Conservation (phyloP, 2,888 invertebrate genomes). For the Thymelicus sylvestris region DNA sequence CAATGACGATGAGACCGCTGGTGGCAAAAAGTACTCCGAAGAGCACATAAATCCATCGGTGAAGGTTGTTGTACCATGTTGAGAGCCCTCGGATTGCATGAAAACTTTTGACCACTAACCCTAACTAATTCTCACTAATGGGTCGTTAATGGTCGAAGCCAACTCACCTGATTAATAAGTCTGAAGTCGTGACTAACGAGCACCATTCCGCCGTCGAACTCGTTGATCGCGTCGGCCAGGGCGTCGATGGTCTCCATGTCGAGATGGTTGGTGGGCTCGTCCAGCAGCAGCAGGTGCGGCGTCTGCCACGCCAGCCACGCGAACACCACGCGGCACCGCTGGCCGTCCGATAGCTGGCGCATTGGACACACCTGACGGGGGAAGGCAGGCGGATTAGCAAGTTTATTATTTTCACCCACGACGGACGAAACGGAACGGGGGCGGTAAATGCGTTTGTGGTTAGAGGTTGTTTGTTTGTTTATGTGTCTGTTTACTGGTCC, state of each 20-base stretch:
- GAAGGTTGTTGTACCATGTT: too few relatives aligned
- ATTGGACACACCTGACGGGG: conserved; percentile 92
- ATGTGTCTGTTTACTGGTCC: too few relatives aligned
- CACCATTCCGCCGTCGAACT: conserved; percentile 99
- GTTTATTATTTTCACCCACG: too few relatives aligned
- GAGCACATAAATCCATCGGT: too few relatives aligned
- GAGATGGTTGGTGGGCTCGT: conserved; percentile 96
- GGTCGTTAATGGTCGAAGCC: neutral
- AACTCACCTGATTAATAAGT: conserved; percentile 96
- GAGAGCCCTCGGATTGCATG: too few relatives aligned
- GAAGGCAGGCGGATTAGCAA: neutral
- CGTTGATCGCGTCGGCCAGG: conserved; percentile 98
- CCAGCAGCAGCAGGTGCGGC: conserved; percentile 95
- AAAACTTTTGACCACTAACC: too few relatives aligned
- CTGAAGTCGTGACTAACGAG: conserved; percentile 99
- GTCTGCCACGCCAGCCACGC: conserved; percentile 99
- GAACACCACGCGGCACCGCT: conserved; percentile 98
- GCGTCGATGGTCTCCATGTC: conserved; percentile 99
- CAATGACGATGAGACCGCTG: too few relatives aligned
- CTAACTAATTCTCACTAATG: too few relatives aligned
- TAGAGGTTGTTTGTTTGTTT: too few relatives aligned
- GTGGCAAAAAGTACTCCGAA: too few relatives aligned
- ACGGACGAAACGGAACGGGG: too few relatives aligned
- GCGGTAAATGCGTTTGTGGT: too few relatives aligned
- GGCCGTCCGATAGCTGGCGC: conserved; percentile 97